A percentile compares a stretch with the other conserved stretches of the same genome.
These are phyloP conservation scores for Ips typographus DNA, from an alignment of 1,140 invertebrate genomes.

Conservation along the genomic window DNA sequence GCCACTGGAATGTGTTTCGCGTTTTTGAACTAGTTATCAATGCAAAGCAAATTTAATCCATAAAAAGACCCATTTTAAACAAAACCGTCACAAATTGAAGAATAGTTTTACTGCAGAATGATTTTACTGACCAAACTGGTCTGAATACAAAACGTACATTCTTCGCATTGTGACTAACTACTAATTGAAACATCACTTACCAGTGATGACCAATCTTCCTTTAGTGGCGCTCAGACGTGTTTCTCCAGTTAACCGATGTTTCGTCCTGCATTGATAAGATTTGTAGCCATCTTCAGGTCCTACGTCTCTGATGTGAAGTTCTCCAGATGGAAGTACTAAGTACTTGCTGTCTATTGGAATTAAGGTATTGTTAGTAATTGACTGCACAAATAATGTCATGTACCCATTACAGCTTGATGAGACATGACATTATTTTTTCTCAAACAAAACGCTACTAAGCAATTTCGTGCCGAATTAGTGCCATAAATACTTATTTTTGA, in stretches of 20 bases:
- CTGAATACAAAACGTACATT: not conserved
- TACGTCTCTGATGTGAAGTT: slow-evolving; percentile 90
- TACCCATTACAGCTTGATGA: no score
- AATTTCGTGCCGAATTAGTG: no score
- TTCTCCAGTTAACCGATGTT: slow-evolving; percentile 90
- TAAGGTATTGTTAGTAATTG: no score
- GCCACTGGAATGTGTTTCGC: no score
- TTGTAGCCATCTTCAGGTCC: slow-evolving; percentile 92
- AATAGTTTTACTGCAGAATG: not conserved
- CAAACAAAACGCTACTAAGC: no score
- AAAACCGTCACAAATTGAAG: not conserved
- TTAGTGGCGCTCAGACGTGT: slow-evolving; percentile 90
- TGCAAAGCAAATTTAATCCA: no score
- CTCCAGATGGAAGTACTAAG: slow-evolving; percentile 87
- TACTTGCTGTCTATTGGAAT: slow-evolving; percentile 82
- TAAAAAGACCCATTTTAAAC: no score
- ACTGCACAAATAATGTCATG: no score
- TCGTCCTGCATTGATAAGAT: slow-evolving; percentile 90
- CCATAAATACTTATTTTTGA: no score
- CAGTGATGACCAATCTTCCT: slow-evolving; percentile 91
- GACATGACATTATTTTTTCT: no score
- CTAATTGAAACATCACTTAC: slow-evolving; percentile 62
- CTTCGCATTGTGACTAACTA: slow-evolving; percentile 2
- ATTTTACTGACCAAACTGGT: not conserved
- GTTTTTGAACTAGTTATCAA: no score